Evolutionary conservation across 2,797 vertebrate genomes (phyloP).

Genomic region (Enteromius argenteus): DNA sequence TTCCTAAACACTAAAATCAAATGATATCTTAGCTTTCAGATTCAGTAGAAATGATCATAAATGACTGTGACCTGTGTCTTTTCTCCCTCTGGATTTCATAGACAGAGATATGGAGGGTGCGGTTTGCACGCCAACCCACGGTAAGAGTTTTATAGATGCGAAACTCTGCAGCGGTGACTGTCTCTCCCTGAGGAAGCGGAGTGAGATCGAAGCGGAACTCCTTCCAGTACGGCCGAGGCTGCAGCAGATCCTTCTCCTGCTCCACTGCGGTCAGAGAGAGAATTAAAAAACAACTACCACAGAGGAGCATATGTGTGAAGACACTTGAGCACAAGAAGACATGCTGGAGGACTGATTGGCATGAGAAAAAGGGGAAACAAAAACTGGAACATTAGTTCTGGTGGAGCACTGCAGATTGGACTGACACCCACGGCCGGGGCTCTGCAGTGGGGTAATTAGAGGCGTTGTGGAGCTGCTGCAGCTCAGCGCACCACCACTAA

Average conservation of each 20-base stretch:
- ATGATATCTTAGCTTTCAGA: background rate
- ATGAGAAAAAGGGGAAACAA: slow-evolving; percentile 31
- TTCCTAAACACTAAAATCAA: background rate
- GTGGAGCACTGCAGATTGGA: slow-evolving; percentile 61
- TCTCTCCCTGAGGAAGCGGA: slow-evolving; percentile 89
- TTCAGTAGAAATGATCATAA: background rate
- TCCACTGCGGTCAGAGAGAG: slow-evolving; percentile 81
- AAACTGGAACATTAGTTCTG: slow-evolving; percentile 57
- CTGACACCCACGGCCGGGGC: slow-evolving; percentile 60
- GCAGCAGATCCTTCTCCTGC: slow-evolving; percentile 85
- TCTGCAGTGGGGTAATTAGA: slow-evolving; percentile 77
- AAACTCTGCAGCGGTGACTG: slow-evolving; percentile 90
- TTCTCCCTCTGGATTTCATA: slow-evolving; percentile 87
- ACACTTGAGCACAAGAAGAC: background rate
- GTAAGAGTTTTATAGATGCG: slow-evolving; percentile 91
- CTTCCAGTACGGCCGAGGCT: slow-evolving; percentile 92
- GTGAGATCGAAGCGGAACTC: slow-evolving; percentile 95
- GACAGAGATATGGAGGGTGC: slow-evolving; percentile 88
- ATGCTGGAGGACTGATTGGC: background rate
- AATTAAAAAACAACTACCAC: slow-evolving; percentile 1
- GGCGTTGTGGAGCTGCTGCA: slow-evolving; percentile 75
- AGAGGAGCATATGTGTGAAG: background rate
- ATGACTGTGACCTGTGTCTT: slow-evolving; percentile 79
- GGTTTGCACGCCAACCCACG: slow-evolving; percentile 77
- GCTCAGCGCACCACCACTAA: slow-evolving; percentile 82